Conservation (phyloP, 2,797 vertebrate species). For the Luscinia megarhynchos region DNA sequence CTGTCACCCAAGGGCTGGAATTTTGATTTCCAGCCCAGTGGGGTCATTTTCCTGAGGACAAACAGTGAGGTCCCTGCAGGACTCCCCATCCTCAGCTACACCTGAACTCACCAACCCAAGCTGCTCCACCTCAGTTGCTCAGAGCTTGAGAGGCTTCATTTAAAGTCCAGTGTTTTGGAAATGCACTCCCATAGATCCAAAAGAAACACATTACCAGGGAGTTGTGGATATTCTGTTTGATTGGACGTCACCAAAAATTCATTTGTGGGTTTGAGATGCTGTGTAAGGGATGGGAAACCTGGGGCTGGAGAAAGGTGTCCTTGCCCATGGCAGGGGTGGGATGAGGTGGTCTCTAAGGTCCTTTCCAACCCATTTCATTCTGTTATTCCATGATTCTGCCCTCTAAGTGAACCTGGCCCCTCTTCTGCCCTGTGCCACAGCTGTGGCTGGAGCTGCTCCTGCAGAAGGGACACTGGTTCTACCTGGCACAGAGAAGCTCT, state of each 20-base stretch:
- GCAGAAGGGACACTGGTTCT: background rate
- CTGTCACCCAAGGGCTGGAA: background rate
- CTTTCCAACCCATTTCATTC: background rate
- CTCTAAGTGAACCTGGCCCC: background rate
- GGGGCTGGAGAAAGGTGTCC: background rate
- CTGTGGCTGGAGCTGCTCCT: background rate
- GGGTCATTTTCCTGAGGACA: background rate
- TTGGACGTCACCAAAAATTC: background rate
- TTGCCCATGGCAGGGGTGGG: background rate
- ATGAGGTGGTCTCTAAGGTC: background rate
- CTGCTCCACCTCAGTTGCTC: background rate
- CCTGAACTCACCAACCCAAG: background rate
- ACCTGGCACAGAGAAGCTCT: background rate
- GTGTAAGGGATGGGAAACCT: background rate
- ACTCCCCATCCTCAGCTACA: background rate
- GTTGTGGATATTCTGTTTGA: background rate
- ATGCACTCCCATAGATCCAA: background rate
- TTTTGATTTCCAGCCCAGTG: background rate
- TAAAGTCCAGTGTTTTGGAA: background rate
- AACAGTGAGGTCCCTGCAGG: background rate
- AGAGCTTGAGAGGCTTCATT: background rate
- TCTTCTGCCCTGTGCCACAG: accelerated
- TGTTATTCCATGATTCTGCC: background rate
- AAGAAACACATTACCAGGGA: background rate
- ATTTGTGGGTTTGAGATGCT: background rate